phyloP scores from a whole-genome alignment of 2,888 invertebrate species.

The Keiferia lycopersicella region DNA sequence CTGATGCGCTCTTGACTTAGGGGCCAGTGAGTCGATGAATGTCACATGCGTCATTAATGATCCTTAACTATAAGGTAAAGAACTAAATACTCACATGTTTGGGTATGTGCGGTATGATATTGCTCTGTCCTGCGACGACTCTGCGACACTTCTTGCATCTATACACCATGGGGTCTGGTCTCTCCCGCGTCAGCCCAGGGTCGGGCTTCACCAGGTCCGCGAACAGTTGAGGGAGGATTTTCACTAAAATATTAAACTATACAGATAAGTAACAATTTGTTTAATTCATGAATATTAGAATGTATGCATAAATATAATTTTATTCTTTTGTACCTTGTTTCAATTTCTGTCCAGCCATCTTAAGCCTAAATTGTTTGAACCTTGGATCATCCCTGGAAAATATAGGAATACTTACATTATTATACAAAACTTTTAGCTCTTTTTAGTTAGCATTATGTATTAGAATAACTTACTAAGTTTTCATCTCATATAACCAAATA shows the following conservation, averaged over 20 bases:
- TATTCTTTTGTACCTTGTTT: slow-evolving; percentile 87
- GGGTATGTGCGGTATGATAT: slow-evolving; percentile 87
- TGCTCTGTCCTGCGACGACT: slow-evolving; percentile 89
- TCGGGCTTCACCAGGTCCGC: slow-evolving; percentile 89
- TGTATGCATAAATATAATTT: too few species aligned
- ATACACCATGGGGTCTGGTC: slow-evolving; percentile 92
- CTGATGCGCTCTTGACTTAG: too few species aligned
- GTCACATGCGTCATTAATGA: too few species aligned
- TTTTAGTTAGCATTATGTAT: too few species aligned
- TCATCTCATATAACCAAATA: too few species aligned
- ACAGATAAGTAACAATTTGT: too few species aligned
- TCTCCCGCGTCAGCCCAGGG: slow-evolving; percentile 87
- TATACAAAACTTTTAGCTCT: too few species aligned
- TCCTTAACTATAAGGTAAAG: too few species aligned
- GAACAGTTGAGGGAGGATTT: slow-evolving; percentile 90
- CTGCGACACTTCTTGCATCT: slow-evolving; percentile 91
- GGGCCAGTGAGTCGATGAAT: too few species aligned
- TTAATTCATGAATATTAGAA: too few species aligned
- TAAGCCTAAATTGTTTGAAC: slow-evolving; percentile 88
- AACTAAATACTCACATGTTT: slow-evolving; percentile 48
- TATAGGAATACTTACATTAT: too few species aligned
- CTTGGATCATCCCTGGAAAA: slow-evolving; percentile 81
- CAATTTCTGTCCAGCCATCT: slow-evolving; percentile 90
- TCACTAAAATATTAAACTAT: slow-evolving; percentile 77
- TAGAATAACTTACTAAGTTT: too few species aligned